Base-by-base conservation (phyloP, 2,113 vertebrate genomes). In the Oncorhynchus mykiss region DNA sequence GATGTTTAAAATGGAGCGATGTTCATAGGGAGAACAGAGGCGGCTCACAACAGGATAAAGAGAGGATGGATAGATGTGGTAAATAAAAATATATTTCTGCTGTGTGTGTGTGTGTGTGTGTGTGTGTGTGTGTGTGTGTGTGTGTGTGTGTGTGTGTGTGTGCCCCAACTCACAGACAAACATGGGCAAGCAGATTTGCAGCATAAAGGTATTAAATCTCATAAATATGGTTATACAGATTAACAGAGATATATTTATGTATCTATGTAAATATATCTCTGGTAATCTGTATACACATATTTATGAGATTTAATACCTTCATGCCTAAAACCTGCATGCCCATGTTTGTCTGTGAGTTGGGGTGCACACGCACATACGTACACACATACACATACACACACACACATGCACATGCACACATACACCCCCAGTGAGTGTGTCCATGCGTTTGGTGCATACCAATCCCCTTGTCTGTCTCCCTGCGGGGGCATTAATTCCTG, bases 401-500 rank as follows among this genome's bases (percentile, higher is more conserved):
- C 80, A 76, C 34, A 39, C 78, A 74, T 77, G 80, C 82, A 79
- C 71, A 31, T 12, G 25, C 80, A 76, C 34, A 45, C 78, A 74
- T 77, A 82, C 82, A 79, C 82, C 78, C 71, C 29, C 14, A 18
- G 29, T 24, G 29, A 25, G 62, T 57, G 59, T 14, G 60, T 67
- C 12, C 20, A 71, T 39, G 72, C 80, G 80, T 64, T 84, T 84
- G 87, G 81, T 86, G 88, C 89, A 91, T 90, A 90, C 85, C 91
- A 91, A 92, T 93, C 86, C 88, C 88, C 74, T 79, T 82, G 91
- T 90, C 88, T 79, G 78, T 82, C 82, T 91, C 89, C 89, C 91
- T 91, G 91, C 86, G 85, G 81, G 90, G 90, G 92, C 93, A 92
- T 93, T 94, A 92, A 94, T 94, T 94, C 91, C 82, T 91, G 81